phyloP scores from a whole-genome alignment of 2,113 vertebrate genomes.

The Carassius carassius region DNA sequence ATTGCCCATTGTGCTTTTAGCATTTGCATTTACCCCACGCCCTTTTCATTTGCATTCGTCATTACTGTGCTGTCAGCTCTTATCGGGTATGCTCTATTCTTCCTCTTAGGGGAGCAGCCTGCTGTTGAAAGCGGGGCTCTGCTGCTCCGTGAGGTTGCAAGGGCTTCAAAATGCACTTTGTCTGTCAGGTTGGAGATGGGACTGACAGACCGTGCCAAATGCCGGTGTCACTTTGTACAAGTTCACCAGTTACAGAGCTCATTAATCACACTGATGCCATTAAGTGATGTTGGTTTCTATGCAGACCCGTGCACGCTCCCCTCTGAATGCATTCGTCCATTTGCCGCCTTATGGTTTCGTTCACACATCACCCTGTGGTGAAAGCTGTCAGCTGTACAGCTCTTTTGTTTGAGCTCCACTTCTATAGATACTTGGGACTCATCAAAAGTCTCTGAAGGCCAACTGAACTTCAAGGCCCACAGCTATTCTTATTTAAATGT shows the following conservation, averaged over 20 bases:
- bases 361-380: constrained; percentile 53
- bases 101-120: constrained; percentile 32
- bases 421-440: constrained; percentile 33
- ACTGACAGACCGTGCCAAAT: constrained; percentile 71
- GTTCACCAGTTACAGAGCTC: constrained; percentile 60
- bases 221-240: constrained; percentile 68
- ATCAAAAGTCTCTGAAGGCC: constrained; percentile 35
- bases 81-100: constrained; percentile 60
- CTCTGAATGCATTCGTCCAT: constrained; percentile 28
- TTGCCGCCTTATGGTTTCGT: constrained; percentile 43
- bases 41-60: constrained; percentile 73
- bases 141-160: neutral
- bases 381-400: constrained; percentile 47
- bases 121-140: neutral
- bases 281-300: constrained; percentile 49
- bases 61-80: constrained; percentile 72
- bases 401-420: constrained; percentile 20
- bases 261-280: constrained; percentile 69
- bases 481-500: constrained; percentile 47
- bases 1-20: constrained; percentile 67
- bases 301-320: neutral
- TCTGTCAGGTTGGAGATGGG: constrained; percentile 65
- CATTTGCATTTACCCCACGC: constrained; percentile 68
- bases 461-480: constrained; percentile 33
- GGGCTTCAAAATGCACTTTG: constrained; percentile 25